phyloP scores from a whole-genome alignment of 1,140 invertebrate genomes.

The Aleiodes sp. region DNA sequence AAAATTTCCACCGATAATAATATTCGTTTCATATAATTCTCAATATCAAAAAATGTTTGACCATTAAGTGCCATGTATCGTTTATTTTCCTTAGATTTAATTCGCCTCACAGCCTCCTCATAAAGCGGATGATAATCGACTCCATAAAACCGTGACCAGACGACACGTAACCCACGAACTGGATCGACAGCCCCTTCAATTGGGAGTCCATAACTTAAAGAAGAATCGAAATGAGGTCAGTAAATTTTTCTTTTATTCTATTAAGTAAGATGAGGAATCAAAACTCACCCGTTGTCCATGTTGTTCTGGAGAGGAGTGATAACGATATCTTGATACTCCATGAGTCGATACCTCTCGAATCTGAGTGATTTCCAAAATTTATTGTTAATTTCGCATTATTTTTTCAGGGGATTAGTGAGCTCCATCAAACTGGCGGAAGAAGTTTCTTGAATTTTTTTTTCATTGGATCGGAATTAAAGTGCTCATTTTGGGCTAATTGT shows the following conservation, averaged over 20 bases:
- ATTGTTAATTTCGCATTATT: no score
- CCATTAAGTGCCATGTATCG: conserved; percentile 42
- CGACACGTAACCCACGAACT: conserved; percentile 43
- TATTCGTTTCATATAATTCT: conserved; percentile 62
- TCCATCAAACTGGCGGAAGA: no score
- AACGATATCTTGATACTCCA: conserved; percentile 71
- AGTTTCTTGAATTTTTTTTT: no score
- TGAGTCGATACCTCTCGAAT: conserved; percentile 60
- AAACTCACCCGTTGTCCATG: conserved; percentile 58
- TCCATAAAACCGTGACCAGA: conserved; percentile 61
- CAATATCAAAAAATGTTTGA: conserved; percentile 57
- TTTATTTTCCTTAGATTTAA: conserved; percentile 51
- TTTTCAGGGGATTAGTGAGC: no score
- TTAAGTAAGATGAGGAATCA: neutral
- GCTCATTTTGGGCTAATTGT: no score
- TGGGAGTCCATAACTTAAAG: conserved; percentile 38
- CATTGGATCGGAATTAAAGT: no score
- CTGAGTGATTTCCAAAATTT: no score
- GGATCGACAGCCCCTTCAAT: conserved; percentile 41
- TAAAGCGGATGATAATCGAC: conserved; percentile 55
- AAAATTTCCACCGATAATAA: conserved; percentile 62
- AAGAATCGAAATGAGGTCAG: neutral
- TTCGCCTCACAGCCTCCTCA: conserved; percentile 47
- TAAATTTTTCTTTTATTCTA: neutral
- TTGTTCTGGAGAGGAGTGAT: conserved; percentile 66